Evolutionary conservation across 2,888 invertebrate species (phyloP).

Genomic region (Dynastes maya): DNA sequence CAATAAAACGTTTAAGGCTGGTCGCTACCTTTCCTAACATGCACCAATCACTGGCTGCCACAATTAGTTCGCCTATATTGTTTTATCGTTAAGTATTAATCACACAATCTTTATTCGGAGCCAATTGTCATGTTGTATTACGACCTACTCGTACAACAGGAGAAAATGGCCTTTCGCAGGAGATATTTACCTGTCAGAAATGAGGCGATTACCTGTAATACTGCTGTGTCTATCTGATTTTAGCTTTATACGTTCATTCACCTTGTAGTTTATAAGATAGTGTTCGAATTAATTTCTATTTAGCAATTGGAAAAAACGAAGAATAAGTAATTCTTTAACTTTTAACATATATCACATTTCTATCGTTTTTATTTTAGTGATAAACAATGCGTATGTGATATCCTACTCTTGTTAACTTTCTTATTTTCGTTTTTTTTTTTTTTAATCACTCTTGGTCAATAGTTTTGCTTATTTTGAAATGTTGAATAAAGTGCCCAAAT

Average conservation of each 20-base stretch:
- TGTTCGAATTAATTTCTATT: too few relatives aligned
- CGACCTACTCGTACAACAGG: constrained; percentile 5
- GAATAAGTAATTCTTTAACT: too few relatives aligned
- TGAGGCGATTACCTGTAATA: not conserved
- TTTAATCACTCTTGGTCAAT: too few relatives aligned
- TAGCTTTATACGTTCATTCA: not conserved
- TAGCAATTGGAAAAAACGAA: too few relatives aligned
- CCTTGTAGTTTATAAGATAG: not conserved
- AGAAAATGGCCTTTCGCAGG: constrained; percentile 20
- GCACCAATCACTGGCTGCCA: constrained; percentile 17
- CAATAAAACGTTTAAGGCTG: not conserved
- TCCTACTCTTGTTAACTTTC: too few relatives aligned
- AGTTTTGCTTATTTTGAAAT: too few relatives aligned
- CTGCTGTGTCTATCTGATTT: not conserved
- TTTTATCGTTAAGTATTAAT: constrained; percentile 40
- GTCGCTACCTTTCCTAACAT: not conserved
- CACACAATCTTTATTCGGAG: constrained; percentile 34
- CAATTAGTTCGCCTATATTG: constrained; percentile 40
- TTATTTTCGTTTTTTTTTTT: too few relatives aligned
- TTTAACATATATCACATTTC: too few relatives aligned
- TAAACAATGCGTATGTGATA: too few relatives aligned
- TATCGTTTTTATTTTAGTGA: too few relatives aligned
- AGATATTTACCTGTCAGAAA: constrained; percentile 17
- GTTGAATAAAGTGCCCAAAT: too few relatives aligned
- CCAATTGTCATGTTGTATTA: constrained; percentile 37